These are phyloP conservation scores for Ophthalmolycus amberensis DNA, from an alignment of 2,113 vertebrate genomes.

Conservation along the genomic window DNA sequence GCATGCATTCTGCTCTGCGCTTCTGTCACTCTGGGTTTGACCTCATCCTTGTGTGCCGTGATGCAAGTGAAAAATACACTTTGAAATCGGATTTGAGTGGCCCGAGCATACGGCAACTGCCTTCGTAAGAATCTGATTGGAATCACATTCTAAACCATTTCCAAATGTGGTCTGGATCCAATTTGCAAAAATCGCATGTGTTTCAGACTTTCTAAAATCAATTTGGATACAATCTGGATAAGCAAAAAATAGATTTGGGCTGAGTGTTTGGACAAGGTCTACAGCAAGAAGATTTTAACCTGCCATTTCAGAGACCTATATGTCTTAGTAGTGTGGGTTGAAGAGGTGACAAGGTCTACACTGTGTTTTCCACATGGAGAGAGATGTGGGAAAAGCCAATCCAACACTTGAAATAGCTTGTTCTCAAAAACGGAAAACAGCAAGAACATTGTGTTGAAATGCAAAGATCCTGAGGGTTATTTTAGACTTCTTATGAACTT, in stretches of 20 bases:
- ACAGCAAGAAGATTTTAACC: neutral
- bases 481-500: conserved; percentile 24
- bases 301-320: neutral
- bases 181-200: too few relatives aligned
- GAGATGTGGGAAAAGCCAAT: neutral
- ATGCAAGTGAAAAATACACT: too few relatives aligned
- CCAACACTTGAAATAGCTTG: neutral
- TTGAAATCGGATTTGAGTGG: neutral
- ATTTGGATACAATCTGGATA: too few relatives aligned
- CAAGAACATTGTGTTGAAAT: neutral
- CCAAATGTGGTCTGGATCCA: too few relatives aligned
- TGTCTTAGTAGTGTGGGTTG: neutral
- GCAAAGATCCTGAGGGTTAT: neutral
- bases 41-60: too few relatives aligned
- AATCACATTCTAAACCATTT: too few relatives aligned
- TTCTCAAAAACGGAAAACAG: neutral
- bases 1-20: neutral
- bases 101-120: neutral
- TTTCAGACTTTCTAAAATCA: neutral
- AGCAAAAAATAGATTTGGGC: neutral
- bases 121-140: too few relatives aligned
- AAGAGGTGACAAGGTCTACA: neutral
- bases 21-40: too few relatives aligned
- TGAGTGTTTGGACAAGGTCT: too few relatives aligned
- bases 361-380: neutral